Conservation (phyloP, 2,888 invertebrate genomes). For the Scaeva pyrastri region DNA sequence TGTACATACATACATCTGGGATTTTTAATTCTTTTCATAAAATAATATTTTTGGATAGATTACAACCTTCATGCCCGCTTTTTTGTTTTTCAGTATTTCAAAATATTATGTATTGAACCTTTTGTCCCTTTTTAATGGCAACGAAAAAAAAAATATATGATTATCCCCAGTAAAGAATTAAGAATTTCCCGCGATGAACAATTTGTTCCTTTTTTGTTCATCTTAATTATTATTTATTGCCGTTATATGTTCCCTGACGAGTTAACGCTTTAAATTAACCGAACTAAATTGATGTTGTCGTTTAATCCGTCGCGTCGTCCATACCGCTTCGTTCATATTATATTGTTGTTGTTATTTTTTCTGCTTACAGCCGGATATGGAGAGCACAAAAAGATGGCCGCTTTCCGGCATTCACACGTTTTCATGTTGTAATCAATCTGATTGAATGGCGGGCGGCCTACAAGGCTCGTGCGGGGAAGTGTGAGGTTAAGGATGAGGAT, state of each 20-base stretch:
- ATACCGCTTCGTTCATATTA: conserved; percentile 46
- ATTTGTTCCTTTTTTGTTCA: conserved; percentile 29
- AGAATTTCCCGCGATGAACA: background rate
- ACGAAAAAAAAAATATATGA: background rate
- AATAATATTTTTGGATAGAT: no score
- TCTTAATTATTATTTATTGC: conserved; percentile 72
- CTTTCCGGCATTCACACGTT: conserved; percentile 43
- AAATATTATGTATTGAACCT: background rate
- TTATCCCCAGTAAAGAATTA: conserved; percentile 4
- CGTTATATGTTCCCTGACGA: conserved; percentile 64
- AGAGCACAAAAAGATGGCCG: conserved; percentile 66
- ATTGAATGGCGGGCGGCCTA: conserved; percentile 56
- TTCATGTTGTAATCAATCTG: conserved; percentile 68
- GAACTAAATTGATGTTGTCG: conserved; percentile 68
- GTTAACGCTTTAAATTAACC: conserved; percentile 73
- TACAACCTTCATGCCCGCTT: background rate
- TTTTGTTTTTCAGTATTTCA: background rate
- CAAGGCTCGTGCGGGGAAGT: no score
- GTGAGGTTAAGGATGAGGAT: no score
- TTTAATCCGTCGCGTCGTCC: conserved; percentile 48
- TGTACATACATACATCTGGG: no score
- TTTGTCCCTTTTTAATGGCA: background rate
- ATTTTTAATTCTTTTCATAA: no score
- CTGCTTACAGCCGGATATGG: conserved; percentile 54
- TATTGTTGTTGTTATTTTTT: background rate